Conservation (phyloP, 2,888 invertebrate genomes). For the Cordilura impudica region DNA sequence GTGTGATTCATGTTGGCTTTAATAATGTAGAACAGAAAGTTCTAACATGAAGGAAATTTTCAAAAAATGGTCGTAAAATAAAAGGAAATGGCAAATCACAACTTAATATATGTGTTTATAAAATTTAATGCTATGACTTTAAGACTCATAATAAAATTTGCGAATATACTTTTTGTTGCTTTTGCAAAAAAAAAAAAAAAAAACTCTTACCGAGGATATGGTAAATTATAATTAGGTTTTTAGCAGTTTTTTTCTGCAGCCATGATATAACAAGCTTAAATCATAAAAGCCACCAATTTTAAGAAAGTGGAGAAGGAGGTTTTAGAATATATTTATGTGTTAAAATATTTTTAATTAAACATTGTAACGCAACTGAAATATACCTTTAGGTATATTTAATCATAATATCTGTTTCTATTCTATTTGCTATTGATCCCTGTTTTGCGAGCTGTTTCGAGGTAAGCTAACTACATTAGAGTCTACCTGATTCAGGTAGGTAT, state of each 20-base stretch:
- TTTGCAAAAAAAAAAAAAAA: no score
- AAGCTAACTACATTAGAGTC: no score
- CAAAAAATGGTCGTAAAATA: not conserved
- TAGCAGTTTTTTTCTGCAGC: not conserved
- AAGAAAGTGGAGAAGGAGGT: no score
- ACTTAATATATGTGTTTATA: not conserved
- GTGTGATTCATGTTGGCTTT: not conserved
- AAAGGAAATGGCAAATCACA: not conserved
- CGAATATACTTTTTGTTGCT: not conserved
- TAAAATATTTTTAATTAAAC: no score
- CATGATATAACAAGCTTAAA: not conserved
- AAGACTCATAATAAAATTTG: not conserved
- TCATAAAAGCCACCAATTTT: no score
- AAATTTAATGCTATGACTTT: not conserved
- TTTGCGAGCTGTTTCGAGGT: no score
- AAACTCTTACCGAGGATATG: slow-evolving; percentile 17
- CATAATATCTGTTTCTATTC: no score
- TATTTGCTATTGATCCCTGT: no score
- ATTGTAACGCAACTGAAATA: no score
- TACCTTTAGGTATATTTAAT: no score
- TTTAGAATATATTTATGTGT: no score
- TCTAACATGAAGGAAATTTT: not conserved
- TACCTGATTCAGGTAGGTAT: no score
- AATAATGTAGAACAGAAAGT: not conserved
- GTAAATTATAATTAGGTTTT: slow-evolving; percentile 27